A percentile compares a stretch with the other conserved stretches of the same genome.
Conservation (phyloP, 2,113 vertebrate genomes). For the Cnemophilus loriae region DNA sequence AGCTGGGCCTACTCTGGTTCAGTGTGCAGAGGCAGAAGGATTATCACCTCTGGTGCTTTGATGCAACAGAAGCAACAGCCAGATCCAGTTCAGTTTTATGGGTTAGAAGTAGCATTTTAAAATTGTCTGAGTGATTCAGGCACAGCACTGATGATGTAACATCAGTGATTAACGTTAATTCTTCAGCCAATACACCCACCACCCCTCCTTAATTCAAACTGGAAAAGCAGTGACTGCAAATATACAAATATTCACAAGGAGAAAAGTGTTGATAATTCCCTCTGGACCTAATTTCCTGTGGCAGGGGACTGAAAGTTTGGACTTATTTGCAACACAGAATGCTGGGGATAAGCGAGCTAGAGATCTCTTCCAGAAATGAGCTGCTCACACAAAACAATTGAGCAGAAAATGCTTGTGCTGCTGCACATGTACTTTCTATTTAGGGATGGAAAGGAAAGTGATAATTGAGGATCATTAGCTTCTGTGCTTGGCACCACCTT, state of each 20-base stretch:
- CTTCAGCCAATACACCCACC: background rate
- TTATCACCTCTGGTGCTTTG: background rate
- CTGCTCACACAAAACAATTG: background rate
- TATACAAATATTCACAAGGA: background rate
- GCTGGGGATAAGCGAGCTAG: background rate
- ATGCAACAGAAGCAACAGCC: background rate
- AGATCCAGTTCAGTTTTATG: background rate
- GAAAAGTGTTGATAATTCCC: background rate
- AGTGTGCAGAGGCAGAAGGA: background rate
- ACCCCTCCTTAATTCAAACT: background rate
- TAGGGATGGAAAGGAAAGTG: constrained; percentile 35
- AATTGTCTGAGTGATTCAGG: background rate
- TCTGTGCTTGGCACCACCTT: background rate
- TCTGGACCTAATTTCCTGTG: background rate
- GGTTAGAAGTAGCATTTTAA: background rate
- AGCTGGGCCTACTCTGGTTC: background rate
- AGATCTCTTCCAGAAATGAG: constrained; percentile 6
- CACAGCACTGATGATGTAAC: background rate
- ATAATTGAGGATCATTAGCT: background rate
- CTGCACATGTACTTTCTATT: constrained; percentile 28
- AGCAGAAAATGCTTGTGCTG: background rate
- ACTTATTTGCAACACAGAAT: background rate
- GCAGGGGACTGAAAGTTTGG: background rate
- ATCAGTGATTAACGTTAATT: background rate
- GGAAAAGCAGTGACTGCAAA: background rate